These are phyloP conservation scores for Leucosticte australis DNA, from an alignment of 2,113 vertebrate species.

Conservation along the genomic window DNA sequence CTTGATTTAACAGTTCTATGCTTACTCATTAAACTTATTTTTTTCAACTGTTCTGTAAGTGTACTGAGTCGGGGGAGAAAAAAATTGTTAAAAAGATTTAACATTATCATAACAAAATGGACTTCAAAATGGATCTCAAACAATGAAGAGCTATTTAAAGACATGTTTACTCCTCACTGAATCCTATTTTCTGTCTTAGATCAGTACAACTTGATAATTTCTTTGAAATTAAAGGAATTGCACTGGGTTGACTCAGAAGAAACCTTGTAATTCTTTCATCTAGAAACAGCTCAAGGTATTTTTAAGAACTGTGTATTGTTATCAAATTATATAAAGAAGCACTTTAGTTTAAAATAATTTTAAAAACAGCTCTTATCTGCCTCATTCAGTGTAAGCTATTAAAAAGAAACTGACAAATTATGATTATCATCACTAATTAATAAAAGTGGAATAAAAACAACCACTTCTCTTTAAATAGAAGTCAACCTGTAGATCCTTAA, in stretches of 20 bases:
- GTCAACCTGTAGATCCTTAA: slow-evolving; percentile 55
- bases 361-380: slow-evolving; percentile 37
- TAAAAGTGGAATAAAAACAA: slow-evolving; percentile 55
- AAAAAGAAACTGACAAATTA: slow-evolving; percentile 52
- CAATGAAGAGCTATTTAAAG: background rate
- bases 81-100: background rate
- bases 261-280: background rate
- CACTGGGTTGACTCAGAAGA: background rate
- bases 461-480: slow-evolving; percentile 61
- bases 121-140: slow-evolving; percentile 23
- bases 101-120: background rate
- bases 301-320: slow-evolving; percentile 30
- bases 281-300: background rate
- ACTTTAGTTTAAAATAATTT: slow-evolving; percentile 12
- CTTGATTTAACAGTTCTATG: background rate
- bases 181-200: background rate
- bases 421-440: slow-evolving; percentile 63
- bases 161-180: background rate
- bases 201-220: background rate
- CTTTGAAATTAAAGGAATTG: background rate
- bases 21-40: slow-evolving; percentile 23
- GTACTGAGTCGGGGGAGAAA: slow-evolving; percentile 21
- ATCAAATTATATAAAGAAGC: slow-evolving; percentile 32
- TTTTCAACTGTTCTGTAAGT: background rate
- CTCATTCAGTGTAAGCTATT: slow-evolving; percentile 45